Conservation (phyloP, 2,797 vertebrate species). For the Harpagifer antarcticus region DNA sequence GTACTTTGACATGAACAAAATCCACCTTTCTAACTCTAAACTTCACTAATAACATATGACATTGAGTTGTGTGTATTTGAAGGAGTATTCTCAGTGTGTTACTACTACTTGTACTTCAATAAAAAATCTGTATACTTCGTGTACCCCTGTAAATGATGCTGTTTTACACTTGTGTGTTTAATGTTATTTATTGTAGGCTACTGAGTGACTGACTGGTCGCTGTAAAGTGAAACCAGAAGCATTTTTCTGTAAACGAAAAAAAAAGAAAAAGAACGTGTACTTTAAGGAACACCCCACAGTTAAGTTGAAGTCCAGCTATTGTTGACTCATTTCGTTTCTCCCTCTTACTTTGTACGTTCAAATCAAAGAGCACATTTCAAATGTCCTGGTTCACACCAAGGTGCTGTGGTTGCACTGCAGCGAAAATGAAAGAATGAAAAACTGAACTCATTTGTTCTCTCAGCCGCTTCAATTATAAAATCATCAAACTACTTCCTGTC, state of each 20-base stretch:
- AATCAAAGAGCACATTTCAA: conserved; percentile 11
- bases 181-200: not conserved
- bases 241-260: not conserved
- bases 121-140: not conserved
- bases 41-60: not conserved
- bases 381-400: conserved; percentile 5
- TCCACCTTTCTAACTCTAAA: not conserved
- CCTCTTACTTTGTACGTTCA: conserved; percentile 27
- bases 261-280: not conserved
- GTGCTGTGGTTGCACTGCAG: not conserved
- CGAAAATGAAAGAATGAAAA: conserved; percentile 59
- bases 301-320: not conserved
- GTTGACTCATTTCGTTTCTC: conserved; percentile 31
- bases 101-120: not conserved
- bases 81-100: not conserved
- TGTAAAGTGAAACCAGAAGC: conserved; percentile 42
- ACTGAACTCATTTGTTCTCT: conserved; percentile 31
- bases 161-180: not conserved
- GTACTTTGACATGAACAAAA: not conserved
- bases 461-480: conserved; percentile 38
- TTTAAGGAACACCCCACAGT: not conserved
- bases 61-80: not conserved
- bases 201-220: conserved; percentile 28
- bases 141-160: not conserved
- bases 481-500: conserved; percentile 67